Base-by-base conservation (phyloP, 2,888 invertebrate species). In the Glaucopsyche alexis region DNA sequence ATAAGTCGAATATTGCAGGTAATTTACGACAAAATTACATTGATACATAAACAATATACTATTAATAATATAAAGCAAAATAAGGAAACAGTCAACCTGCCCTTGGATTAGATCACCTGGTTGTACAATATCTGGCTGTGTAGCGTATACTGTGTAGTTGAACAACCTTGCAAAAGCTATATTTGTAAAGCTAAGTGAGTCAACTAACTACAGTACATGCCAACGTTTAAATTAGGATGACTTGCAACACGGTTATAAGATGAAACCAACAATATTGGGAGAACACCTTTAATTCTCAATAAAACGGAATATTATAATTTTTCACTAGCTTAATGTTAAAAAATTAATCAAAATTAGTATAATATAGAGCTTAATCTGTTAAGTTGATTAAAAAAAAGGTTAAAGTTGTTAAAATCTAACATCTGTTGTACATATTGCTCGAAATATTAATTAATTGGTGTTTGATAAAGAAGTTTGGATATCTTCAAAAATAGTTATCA, bases 241-340 rank as follows among this genome's bases (percentile, higher is more conserved):
- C 87, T 89, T 87, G 87, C 88, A 81, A 71, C 40, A 83, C 82
- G 83, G 85, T 85, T 76, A 81, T 75, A 77, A 80, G 80, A 78
- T 81, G 79, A 88, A 85, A 79, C 78, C 88, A 89, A 88, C 85
- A 87, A 84, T 81, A 80, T 83, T 84, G 83, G 83, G 87, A 88
- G 91, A 90, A 91, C 88, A 87, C 85, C 84, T 87, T 91, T 92
- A 89, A 89, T 91, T 90, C 85, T 90, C 87, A 88, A 85, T 90
- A 91, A 91, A 93, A 92, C 91, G 90, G 89, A 89, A 90, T 89
- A 87, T 89, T 90, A 89, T 90, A 91, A 90, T 89, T 90, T 89
- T 86, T 85, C 86, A 89, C 89, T 91, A 91, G 87, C 86, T 89
- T 89, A 90, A 90, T 80, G 86, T 89, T 88, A 89, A 87, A 81